Conservation (phyloP, 1,140 invertebrate species). For the Hesperophylax magnus region DNA sequence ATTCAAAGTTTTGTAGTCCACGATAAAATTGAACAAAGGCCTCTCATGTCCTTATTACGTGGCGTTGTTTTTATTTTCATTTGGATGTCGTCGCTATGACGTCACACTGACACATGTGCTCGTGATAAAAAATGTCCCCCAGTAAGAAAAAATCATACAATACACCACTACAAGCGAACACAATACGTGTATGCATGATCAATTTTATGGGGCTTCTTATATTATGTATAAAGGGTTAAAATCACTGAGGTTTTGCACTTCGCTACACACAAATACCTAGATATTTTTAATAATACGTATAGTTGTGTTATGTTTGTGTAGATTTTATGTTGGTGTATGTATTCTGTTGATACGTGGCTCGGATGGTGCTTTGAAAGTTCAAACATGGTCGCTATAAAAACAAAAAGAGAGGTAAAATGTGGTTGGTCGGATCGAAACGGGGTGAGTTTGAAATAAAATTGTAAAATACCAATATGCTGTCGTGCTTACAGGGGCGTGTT, state of each 20-base stretch:
- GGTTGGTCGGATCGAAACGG: constrained; percentile 4
- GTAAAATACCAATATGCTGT: not conserved
- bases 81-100: not conserved
- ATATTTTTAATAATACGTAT: no score
- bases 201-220: not conserved
- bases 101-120: constrained; percentile 4
- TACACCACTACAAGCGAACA: not conserved
- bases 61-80: not conserved
- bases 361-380: constrained; percentile 7
- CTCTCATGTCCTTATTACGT: not conserved
- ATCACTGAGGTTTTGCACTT: constrained; percentile 13
- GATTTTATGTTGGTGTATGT: not conserved
- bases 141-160: constrained; percentile 8
- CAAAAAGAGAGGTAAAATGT: constrained; percentile 29
- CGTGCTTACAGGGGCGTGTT: constrained; percentile 1
- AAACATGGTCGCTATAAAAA: constrained; percentile 32
- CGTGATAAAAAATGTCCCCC: constrained; percentile 19
- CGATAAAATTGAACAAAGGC: constrained; percentile 8
- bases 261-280: not conserved
- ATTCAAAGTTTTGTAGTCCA: no score
- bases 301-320: no score
- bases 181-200: not conserved
- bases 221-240: not conserved
- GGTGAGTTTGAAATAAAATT: constrained; percentile 1
- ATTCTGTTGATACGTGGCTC: not conserved